Evolutionary conservation across 2,797 vertebrate species (phyloP).

Genomic region (Propithecus deckenii): DNA sequence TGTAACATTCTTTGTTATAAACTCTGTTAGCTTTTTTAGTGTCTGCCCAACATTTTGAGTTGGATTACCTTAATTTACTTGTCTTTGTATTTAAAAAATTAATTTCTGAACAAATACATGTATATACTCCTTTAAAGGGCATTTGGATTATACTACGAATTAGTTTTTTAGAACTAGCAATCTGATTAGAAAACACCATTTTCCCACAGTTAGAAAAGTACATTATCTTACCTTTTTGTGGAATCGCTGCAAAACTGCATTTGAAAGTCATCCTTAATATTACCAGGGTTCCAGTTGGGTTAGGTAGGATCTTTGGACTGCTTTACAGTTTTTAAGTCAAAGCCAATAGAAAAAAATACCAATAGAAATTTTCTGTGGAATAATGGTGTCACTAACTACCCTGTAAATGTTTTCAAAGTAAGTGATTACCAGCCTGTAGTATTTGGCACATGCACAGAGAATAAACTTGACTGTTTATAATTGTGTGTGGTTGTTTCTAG

Average conservation of each 20-base stretch:
- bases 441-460: not conserved
- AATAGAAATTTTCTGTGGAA: not conserved
- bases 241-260: not conserved
- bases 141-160: slow-evolving; percentile 3
- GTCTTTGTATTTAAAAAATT: slow-evolving; percentile 1
- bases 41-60: not conserved
- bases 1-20: slow-evolving; percentile 8
- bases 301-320: not conserved
- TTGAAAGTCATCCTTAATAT: slow-evolving; percentile 32
- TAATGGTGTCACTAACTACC: not conserved
- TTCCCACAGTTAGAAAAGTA: not conserved
- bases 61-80: slow-evolving; percentile 25
- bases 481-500: not conserved
- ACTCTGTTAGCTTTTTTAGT: not conserved
- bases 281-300: not conserved
- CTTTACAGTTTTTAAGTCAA: not conserved
- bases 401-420: slow-evolving; percentile 10
- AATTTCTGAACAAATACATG: slow-evolving; percentile 2
- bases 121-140: not conserved
- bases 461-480: not conserved
- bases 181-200: slow-evolving; percentile 33
- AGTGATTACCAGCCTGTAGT: not conserved
- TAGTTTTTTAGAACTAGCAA: not conserved
- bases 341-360: not conserved
- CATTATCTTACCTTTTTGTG: not conserved